Conservation (phyloP, 2,113 vertebrate genomes). For the Euleptes europaea region DNA sequence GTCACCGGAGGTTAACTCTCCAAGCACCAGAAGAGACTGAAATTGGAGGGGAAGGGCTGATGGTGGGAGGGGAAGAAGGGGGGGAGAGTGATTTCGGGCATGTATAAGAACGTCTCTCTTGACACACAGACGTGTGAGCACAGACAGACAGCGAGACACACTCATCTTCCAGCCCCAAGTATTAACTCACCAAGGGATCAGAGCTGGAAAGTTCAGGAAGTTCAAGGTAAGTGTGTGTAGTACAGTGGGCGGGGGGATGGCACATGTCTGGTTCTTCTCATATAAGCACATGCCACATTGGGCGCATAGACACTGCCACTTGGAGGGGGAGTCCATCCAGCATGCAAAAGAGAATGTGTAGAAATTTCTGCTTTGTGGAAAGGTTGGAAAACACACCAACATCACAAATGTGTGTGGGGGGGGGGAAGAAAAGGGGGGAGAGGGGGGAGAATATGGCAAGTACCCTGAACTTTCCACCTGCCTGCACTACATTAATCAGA, state of each 20-base stretch:
- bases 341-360: no score
- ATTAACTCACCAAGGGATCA: not conserved
- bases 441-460: not conserved
- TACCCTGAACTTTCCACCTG: not conserved
- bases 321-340: not conserved
- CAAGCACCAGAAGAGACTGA: not conserved
- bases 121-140: no score
- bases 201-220: no score
- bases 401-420: not conserved
- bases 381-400: no score
- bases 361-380: no score
- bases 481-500: no score
- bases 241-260: not conserved
- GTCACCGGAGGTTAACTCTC: constrained; percentile 5
- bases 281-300: not conserved
- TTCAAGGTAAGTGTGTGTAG: not conserved
- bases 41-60: no score
- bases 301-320: not conserved
- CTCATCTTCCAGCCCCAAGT: not conserved
- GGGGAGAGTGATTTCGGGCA: not conserved
- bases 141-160: no score
- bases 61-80: not conserved
- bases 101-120: not conserved
- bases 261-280: not conserved
- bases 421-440: no score